A percentile compares a stretch with the other conserved stretches of the same genome.
Conservation (phyloP, 2,888 invertebrate species). For the Ceraclea dissimilis region DNA sequence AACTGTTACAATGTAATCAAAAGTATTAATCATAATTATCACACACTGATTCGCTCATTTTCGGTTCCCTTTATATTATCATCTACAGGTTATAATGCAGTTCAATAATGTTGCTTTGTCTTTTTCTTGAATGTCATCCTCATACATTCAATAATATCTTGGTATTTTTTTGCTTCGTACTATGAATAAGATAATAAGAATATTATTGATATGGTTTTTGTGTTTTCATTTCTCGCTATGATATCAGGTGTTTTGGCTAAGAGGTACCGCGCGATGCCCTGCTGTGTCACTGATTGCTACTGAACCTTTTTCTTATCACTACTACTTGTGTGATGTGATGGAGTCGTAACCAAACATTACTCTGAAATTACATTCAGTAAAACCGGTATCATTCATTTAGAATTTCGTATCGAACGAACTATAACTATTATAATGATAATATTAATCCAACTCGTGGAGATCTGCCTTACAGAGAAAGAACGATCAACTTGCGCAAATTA, state of each 20-base stretch:
- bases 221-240: neutral
- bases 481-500: too few relatives aligned
- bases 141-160: conserved; percentile 19
- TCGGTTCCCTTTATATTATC: neutral
- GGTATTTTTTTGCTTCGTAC: too few relatives aligned
- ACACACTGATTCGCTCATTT: conserved; percentile 12
- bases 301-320: conserved; percentile 7
- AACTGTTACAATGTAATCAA: neutral
- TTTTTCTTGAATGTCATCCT: conserved; percentile 23
- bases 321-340: neutral
- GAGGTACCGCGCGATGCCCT: conserved; percentile 13
- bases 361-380: neutral
- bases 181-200: conserved; percentile 2
- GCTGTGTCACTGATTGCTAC: conserved; percentile 24
- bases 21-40: neutral
- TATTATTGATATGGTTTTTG: neutral
- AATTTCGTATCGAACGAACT: neutral
- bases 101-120: conserved; percentile 16
- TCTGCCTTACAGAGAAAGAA: too few relatives aligned
- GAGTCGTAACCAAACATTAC: neutral
- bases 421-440: too few relatives aligned
- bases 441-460: too few relatives aligned
- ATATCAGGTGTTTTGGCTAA: conserved; percentile 21
- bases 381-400: neutral
- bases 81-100: neutral